These are phyloP conservation scores for Athene noctua DNA, from an alignment of 2,113 vertebrate species.

Conservation along the genomic window DNA sequence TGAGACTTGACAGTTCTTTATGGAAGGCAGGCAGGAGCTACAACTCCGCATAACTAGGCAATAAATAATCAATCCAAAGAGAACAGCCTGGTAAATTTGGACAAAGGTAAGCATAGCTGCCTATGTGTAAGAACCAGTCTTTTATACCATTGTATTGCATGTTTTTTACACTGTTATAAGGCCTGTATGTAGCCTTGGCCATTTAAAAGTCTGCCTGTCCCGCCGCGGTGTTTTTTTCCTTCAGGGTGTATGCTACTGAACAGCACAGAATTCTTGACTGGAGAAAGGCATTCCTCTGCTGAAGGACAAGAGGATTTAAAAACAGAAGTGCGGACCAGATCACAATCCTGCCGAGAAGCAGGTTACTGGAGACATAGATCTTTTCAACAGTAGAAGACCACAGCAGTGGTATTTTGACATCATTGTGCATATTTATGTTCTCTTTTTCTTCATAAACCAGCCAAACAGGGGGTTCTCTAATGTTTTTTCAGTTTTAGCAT, in stretches of 20 bases:
- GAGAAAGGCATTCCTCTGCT: neutral
- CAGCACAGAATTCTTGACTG: neutral
- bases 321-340: neutral
- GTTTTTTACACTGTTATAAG: neutral
- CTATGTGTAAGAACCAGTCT: neutral
- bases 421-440: neutral
- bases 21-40: conserved; percentile 2
- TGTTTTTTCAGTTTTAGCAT: neutral
- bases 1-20: conserved; percentile 37
- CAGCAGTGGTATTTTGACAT: neutral
- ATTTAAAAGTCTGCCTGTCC: neutral
- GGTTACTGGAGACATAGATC: neutral
- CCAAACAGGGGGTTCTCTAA: neutral
- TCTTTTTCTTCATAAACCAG: neutral
- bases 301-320: neutral
- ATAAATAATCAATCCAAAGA: conserved; percentile 49
- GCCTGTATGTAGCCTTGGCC: neutral
- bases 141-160: neutral
- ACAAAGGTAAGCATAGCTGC: neutral
- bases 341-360: neutral
- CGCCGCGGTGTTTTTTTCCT: neutral
- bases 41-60: conserved; percentile 22
- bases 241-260: neutral
- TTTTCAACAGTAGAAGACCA: neutral
- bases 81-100: conserved; percentile 29